Percentiles rank a stretch among this genome's conserved stretches.
Evolutionary conservation across 2,888 invertebrate species (phyloP).

Genomic region (Amblyteles armatorius): DNA sequence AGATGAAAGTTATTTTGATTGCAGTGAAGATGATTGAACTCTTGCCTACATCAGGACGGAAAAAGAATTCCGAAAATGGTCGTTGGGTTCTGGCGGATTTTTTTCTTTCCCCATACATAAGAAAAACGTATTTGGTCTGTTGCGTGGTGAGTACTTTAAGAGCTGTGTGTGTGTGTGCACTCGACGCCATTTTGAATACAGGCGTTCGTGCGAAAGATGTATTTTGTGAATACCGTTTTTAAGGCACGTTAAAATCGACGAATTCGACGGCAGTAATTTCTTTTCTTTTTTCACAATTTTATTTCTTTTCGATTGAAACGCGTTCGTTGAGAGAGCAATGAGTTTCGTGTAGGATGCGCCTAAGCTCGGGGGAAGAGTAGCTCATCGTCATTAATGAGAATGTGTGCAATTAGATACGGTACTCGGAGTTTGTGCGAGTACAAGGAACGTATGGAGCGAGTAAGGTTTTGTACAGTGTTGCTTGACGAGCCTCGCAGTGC

Average conservation of each 20-base stretch:
- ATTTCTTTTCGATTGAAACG: neutral
- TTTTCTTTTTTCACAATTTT: neutral
- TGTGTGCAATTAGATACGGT: conserved; percentile 29
- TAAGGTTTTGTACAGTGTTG: neutral
- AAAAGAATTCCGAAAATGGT: neutral
- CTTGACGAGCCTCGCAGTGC: conserved; percentile 33
- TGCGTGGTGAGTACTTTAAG: neutral
- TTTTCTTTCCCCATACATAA: neutral
- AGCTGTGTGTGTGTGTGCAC: neutral
- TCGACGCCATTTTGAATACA: conserved; percentile 63
- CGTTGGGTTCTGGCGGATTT: neutral
- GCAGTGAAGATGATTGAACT: neutral
- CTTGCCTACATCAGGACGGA: neutral
- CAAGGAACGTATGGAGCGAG: neutral
- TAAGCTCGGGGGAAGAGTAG: neutral
- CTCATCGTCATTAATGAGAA: conserved; percentile 5
- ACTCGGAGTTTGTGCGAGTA: neutral
- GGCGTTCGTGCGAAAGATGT: conserved; percentile 31
- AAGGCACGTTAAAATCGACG: neutral
- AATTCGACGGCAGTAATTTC: neutral
- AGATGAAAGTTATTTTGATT: neutral
- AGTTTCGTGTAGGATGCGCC: neutral
- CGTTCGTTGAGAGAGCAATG: neutral
- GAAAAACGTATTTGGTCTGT: conserved; percentile 25
- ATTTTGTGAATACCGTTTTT: conserved; percentile 7